These are phyloP conservation scores for Eufriesea mexicana DNA, from an alignment of 1,140 invertebrate species.

Conservation along the genomic window DNA sequence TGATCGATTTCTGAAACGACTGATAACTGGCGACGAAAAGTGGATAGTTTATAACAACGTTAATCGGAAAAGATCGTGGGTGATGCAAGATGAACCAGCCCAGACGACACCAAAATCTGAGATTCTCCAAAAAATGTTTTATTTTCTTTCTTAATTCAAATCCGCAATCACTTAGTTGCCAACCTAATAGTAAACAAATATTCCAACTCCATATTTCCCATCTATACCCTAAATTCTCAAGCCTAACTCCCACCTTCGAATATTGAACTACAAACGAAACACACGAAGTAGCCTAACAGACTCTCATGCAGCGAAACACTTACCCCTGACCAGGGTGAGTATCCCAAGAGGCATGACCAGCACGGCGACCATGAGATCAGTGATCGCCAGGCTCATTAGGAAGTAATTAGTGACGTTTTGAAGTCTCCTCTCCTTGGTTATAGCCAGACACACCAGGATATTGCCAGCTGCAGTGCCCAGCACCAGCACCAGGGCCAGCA, in stretches of 20 bases:
- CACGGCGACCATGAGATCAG: constrained; percentile 96
- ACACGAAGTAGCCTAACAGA: not conserved
- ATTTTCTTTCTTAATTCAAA: no score
- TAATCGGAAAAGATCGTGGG: no score
- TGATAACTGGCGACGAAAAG: no score
- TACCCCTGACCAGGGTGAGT: constrained; percentile 89
- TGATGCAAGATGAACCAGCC: no score
- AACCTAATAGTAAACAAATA: no score
- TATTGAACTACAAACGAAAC: no score
- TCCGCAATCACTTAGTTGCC: no score
- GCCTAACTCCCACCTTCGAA: not conserved
- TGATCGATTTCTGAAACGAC: no score
- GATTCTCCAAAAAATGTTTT: no score
- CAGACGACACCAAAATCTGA: no score
- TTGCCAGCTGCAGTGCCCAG: constrained; percentile 95
- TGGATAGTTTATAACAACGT: no score
- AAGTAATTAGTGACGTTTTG: constrained; percentile 99
- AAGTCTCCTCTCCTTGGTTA: constrained; percentile 92
- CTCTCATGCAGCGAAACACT: constrained; percentile 69
- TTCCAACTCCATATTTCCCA: not conserved
- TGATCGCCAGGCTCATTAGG: constrained; percentile 96
- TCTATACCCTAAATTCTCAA: no score
- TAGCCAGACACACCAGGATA: constrained; percentile 95
- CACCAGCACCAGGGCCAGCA: constrained; percentile 90
- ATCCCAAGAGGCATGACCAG: constrained; percentile 96